These are phyloP conservation scores for Drosophila villosipedis DNA, from an alignment of 2,888 invertebrate genomes.

Conservation along the genomic window DNA sequence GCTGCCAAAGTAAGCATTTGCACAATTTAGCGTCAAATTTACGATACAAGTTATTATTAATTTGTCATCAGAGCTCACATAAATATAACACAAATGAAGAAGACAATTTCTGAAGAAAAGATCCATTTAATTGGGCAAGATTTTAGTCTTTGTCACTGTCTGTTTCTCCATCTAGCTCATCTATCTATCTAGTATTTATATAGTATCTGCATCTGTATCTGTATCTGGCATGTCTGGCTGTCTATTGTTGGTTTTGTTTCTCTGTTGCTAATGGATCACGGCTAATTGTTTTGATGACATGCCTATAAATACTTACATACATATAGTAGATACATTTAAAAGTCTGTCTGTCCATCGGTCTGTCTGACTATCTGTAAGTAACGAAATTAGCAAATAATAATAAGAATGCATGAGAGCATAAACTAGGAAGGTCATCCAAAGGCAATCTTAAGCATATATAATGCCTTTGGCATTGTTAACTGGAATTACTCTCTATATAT, in stretches of 20 bases:
- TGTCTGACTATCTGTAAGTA: slow-evolving; percentile 9
- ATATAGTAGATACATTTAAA: not conserved
- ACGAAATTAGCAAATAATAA: slow-evolving; percentile 43
- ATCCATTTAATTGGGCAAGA: slow-evolving; percentile 72
- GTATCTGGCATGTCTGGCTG: slow-evolving; percentile 7
- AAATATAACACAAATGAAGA: slow-evolving; percentile 36
- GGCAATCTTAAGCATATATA: slow-evolving; percentile 57
- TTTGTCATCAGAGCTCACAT: slow-evolving; percentile 72
- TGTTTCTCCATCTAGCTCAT: slow-evolving; percentile 19
- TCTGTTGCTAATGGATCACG: slow-evolving; percentile 61
- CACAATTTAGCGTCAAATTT: slow-evolving; percentile 69
- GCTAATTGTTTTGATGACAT: slow-evolving; percentile 76
- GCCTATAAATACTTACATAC: slow-evolving; percentile 51
- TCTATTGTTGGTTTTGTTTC: slow-evolving; percentile 3
- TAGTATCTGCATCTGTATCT: slow-evolving; percentile 7
- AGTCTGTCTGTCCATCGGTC: not conserved
- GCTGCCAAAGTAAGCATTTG: slow-evolving; percentile 66
- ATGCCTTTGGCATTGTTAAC: slow-evolving; percentile 71
- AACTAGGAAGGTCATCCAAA: slow-evolving; percentile 60
- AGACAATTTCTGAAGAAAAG: slow-evolving; percentile 27
- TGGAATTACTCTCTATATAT: slow-evolving; percentile 53
- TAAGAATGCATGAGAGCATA: slow-evolving; percentile 40
- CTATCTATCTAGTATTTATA: slow-evolving; percentile 11
- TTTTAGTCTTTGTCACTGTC: slow-evolving; percentile 39
- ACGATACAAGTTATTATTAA: slow-evolving; percentile 81